Base-by-base conservation (phyloP, 2,888 invertebrate species). In the Luperina nickerlii region DNA sequence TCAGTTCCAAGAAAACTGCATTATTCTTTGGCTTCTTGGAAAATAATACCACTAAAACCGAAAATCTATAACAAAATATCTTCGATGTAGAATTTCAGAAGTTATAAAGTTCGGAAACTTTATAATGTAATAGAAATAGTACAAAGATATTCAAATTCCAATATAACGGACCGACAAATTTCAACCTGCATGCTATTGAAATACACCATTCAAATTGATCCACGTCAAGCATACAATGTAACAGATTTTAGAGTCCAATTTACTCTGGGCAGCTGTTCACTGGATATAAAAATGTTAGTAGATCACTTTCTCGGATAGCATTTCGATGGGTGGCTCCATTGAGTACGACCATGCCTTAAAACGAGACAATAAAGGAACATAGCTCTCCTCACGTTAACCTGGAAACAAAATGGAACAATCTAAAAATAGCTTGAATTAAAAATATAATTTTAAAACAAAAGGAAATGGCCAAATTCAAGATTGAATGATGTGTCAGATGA, bases 281-380 rank as follows among this genome's bases (percentile, higher is more conserved):
- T 54, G 15, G 75, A 32, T 51, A 73, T 72, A 74, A 78, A 74
- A 45, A 85, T 76, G 76, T 76, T 69, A 76, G 38, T 78, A 78
- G 72, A 57, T 87, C 27, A 76, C 32, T 77, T 84, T 72, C 62
- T 66, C 24, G 27, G 62, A 71, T 63, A 76, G 32, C 67, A 71
- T 87, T 76, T 76, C 27, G 62, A 57, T 42, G 24, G 73, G 38
- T 68, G 48, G 15, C 13, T 57, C 27, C 66, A 68, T 72, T 77
- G 69, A 60, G 51, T 18, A 67, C 73, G 68, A 78, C 27, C 67
- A 69, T 66, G 69, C 57, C 27, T 45, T 72, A 85, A 57, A 57
- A 73, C 45, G 18, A 74, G 38, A 81, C 24, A 1, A 76, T 82
- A 81, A 87, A 81, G 9, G 51, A 45, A 65, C 27, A 74, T 71